These are phyloP conservation scores for Trichoplusia ni DNA, from an alignment of 1,140 invertebrate species.

Conservation along the genomic window DNA sequence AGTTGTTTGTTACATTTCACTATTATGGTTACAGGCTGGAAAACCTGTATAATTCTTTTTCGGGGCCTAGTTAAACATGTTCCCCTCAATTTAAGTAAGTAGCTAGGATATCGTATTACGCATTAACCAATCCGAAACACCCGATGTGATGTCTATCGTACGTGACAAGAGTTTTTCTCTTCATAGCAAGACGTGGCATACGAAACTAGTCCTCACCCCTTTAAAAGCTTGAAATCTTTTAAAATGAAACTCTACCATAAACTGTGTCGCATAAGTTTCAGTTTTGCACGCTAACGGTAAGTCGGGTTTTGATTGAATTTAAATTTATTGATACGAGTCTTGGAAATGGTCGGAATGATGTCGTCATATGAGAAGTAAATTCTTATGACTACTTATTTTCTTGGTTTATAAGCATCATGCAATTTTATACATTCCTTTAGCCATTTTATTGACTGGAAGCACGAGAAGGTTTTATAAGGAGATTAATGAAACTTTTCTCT, in stretches of 20 bases:
- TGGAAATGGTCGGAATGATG: background rate
- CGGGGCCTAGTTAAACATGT: too few species aligned
- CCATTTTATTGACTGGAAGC: background rate
- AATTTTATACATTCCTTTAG: background rate
- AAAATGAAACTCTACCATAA: background rate
- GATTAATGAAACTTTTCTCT: background rate
- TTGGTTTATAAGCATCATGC: background rate
- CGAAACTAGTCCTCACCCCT: background rate
- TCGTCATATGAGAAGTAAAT: background rate
- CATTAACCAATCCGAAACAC: background rate
- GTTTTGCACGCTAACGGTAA: background rate
- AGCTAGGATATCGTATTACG: background rate
- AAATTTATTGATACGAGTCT: slow-evolving; percentile 13
- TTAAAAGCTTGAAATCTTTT: background rate
- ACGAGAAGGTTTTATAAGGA: background rate
- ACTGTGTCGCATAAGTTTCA: background rate
- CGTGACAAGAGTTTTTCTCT: slow-evolving; percentile 12
- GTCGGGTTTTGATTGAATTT: slow-evolving; percentile 8
- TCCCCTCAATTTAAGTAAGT: too few species aligned
- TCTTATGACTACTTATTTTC: background rate
- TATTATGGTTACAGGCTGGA: too few species aligned
- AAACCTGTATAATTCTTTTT: too few species aligned
- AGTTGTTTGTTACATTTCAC: slow-evolving; percentile 31
- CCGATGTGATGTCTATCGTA: background rate
- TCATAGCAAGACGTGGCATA: background rate